Evolutionary conservation across 2,797 vertebrate genomes (phyloP).

Genomic region (Parauchenoglanis ngamensis): DNA sequence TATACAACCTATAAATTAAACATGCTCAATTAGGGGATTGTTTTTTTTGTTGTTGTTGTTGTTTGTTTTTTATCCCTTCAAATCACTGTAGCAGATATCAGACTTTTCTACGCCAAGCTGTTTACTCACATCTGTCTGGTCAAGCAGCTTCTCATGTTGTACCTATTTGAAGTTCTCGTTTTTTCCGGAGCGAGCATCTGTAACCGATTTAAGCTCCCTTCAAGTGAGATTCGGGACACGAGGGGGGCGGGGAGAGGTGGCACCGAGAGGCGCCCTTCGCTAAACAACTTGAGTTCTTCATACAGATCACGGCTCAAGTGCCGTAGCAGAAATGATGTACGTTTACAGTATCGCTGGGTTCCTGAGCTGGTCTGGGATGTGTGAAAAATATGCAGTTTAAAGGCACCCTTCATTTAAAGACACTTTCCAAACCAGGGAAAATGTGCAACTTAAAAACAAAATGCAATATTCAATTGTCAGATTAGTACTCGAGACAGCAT

Average conservation of each 20-base stretch:
- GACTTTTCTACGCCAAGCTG: slow-evolving; percentile 10
- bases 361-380: not conserved
- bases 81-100: not conserved
- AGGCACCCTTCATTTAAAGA: not conserved
- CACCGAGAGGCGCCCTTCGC: slow-evolving; percentile 52
- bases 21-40: not conserved
- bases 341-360: not conserved
- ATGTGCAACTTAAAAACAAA: not conserved
- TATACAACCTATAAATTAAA: not conserved
- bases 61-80: not conserved
- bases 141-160: slow-evolving; percentile 44
- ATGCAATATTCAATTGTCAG: not conserved
- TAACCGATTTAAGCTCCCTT: slow-evolving; percentile 70
- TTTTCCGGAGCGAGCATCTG: slow-evolving; percentile 71
- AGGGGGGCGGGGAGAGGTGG: slow-evolving; percentile 62
- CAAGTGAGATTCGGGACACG: slow-evolving; percentile 57
- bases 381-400: not conserved
- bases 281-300: slow-evolving; percentile 53
- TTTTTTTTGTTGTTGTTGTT: not conserved
- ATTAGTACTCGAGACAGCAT: not conserved
- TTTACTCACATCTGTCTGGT: slow-evolving; percentile 53
- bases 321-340: not conserved
- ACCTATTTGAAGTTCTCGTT: slow-evolving; percentile 47
- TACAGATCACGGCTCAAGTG: not conserved
- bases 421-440: not conserved